Base-by-base conservation (phyloP, 37 sponge, comb jelly and placozoan genomes). In the Crambe crambe region DNA sequence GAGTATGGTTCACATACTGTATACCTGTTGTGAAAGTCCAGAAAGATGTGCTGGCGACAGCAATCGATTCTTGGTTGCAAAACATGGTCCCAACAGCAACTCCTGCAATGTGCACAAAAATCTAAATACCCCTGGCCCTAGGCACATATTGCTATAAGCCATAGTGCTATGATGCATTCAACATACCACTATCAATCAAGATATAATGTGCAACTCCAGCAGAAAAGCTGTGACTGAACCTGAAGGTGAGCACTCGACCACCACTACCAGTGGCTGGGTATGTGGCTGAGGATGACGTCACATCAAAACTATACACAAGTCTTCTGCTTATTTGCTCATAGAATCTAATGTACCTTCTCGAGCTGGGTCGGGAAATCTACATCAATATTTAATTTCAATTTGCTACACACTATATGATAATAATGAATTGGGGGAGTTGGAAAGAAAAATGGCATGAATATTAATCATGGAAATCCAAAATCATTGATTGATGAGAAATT, bases 41-140 rank as follows among this genome's bases (percentile, higher is more conserved):
- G 6, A 70, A 70, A 21, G 25, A 39, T 70, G 40, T 18, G 6
- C 25, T 38, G 35, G 41, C 15, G 23, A 70, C 41, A 41, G 71
- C 41, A 70, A 38, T 39, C 38, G 71, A 70, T 40, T 70, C 71
- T 70, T 35, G 71, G 25, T 38, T 25, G 25, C 71, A 70, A 70
- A 70, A 70, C 22, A 39, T 42, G 17, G 71, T 20, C 25, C 71
- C 71, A 2, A 70, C 71, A 3, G 71, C 71, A 35, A 70, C 42
- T 37, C 71, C 71, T 70, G 42, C 17, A 62, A 62, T n/a, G 31
- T 30, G 4, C 63, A 22, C 15, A 47, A 47, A 12, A 47, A 47
- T 47, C 6, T 12, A 6, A 47, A 6, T 47, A 15, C 10, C 6
- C 51, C 12, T 15, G 51, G 10, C 12, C 6, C 12, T 47, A 47